Conservation (phyloP, 92 coral and sea anemone genomes). For the Epizoanthus fatuus region DNA sequence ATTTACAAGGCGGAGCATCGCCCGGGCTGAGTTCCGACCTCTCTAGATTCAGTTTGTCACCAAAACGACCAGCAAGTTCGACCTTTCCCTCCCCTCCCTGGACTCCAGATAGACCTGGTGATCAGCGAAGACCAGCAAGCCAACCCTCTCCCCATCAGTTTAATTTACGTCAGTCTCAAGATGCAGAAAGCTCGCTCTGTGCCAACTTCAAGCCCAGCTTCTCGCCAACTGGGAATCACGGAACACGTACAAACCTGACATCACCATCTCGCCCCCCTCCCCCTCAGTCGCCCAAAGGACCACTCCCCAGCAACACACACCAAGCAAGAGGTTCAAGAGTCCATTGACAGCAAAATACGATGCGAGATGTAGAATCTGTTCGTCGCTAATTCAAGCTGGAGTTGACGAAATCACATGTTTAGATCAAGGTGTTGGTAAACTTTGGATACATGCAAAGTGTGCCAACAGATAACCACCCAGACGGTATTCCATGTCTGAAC, state of each 20-base stretch:
- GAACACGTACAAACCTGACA: neutral
- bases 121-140: neutral
- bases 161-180: neutral
- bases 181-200: neutral
- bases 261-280: neutral
- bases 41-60: neutral
- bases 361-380: neutral
- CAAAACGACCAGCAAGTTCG: neutral
- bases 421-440: neutral
- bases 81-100: slow-evolving; percentile 10
- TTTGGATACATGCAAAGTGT: neutral
- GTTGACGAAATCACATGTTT: neutral
- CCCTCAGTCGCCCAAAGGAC: neutral
- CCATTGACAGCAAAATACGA: neutral
- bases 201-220: neutral
- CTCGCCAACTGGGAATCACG: neutral
- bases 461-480: neutral
- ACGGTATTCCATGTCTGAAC: too few relatives aligned
- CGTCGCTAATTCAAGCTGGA: neutral
- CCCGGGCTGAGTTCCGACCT: neutral
- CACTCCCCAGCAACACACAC: neutral
- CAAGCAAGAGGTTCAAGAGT: neutral
- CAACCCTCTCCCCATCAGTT: neutral
- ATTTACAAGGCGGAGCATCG: neutral
- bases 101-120: slow-evolving; percentile 2